phyloP scores from a whole-genome alignment of 2,888 invertebrate species.

The Sarcophaga carnaria region DNA sequence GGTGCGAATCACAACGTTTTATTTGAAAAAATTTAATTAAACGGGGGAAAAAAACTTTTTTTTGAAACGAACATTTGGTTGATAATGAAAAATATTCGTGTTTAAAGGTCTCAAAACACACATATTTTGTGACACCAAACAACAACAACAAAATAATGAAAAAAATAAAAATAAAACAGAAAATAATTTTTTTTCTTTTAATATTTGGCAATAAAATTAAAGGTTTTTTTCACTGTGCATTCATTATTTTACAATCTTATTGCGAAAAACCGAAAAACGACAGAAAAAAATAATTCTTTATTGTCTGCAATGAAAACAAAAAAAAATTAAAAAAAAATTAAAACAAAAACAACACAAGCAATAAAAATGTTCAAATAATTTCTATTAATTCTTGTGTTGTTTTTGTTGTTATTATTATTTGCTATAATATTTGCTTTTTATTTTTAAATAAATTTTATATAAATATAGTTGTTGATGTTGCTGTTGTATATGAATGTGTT shows the following conservation, averaged over 20 bases:
- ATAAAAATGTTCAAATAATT: background rate
- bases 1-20: background rate
- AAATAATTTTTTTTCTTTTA: background rate
- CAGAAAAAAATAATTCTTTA: background rate
- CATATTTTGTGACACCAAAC: background rate
- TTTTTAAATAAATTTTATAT: background rate
- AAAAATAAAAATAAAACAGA: background rate
- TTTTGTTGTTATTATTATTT: background rate
- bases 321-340: background rate
- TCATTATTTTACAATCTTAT: background rate
- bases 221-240: background rate
- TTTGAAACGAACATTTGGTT: constrained; percentile 19
- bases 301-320: background rate
- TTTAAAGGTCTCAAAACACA: constrained; percentile 49
- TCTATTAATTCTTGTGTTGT: background rate
- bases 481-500: constrained; percentile 10
- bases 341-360: background rate
- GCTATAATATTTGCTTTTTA: no score
- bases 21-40: background rate
- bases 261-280: background rate
- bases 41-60: background rate
- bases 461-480: background rate
- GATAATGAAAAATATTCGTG: constrained; percentile 57
- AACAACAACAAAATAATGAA: background rate
- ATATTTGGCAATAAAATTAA: background rate